Conservation (phyloP, 2,113 vertebrate genomes). For the sheep (Ovis aries) region DNA sequence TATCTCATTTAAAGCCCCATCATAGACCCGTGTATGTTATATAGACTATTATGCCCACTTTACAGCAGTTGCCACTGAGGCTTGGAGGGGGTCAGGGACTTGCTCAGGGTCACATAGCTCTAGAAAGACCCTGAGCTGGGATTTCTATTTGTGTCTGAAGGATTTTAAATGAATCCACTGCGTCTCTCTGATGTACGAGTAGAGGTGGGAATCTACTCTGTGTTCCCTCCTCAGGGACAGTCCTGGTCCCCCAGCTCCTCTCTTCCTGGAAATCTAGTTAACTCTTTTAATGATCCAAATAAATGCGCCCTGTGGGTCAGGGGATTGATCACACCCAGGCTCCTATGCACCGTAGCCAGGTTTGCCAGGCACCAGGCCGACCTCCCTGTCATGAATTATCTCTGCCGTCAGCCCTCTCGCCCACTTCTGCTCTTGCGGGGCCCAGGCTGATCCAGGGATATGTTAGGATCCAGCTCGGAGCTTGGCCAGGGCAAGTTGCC, state of each 20-base stretch:
- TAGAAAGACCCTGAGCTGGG: background rate
- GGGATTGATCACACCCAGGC: background rate
- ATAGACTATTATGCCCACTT: background rate
- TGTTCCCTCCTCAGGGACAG: background rate
- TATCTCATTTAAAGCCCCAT: background rate
- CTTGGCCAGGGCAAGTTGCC: background rate
- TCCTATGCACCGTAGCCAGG: accelerated
- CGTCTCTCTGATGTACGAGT: accelerated
- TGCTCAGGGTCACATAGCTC: background rate
- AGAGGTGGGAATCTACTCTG: accelerated
- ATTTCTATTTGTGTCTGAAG: background rate
- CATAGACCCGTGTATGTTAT: accelerated
- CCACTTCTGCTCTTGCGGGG: background rate
- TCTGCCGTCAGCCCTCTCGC: background rate
- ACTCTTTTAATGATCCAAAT: slow-evolving; percentile 41
- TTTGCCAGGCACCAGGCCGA: accelerated
- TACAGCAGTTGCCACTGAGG: background rate
- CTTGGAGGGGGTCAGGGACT: background rate
- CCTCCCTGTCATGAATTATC: background rate
- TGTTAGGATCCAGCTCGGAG: accelerated
- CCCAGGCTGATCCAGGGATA: background rate
- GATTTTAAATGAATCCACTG: background rate
- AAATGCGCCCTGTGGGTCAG: background rate
- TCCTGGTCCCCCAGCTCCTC: background rate
- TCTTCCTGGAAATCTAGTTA: slow-evolving; percentile 37